Conservation (phyloP, 1,140 invertebrate species). For the Drosophila pseudoobscura region DNA sequence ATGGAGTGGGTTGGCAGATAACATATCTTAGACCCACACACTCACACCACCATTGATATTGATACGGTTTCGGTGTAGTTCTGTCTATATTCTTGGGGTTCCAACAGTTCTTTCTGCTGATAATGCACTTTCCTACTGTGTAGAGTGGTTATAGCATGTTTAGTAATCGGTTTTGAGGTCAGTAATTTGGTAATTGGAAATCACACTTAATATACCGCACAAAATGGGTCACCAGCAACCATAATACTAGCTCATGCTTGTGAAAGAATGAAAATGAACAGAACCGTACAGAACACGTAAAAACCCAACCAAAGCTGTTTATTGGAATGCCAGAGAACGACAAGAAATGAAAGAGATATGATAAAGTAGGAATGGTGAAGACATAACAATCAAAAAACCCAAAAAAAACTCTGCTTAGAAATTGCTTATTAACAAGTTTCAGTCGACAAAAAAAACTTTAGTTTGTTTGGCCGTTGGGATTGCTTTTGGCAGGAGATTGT, state of each 20-base stretch:
- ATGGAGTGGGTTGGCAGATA: conserved; percentile 27
- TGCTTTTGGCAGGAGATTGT: background rate
- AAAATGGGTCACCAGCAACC: conserved; percentile 54
- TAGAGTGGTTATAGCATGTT: conserved; percentile 39
- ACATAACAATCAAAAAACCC: conserved; percentile 28
- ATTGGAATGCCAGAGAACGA: conserved; percentile 43
- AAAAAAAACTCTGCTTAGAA: conserved; percentile 31
- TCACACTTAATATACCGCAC: conserved; percentile 32
- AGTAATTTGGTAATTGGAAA: conserved; percentile 79
- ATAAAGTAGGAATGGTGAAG: conserved; percentile 11
- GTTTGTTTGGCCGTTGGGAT: background rate
- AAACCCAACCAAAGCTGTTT: conserved; percentile 37
- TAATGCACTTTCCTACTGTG: conserved; percentile 50
- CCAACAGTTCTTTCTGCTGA: conserved; percentile 57
- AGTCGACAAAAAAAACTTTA: background rate
- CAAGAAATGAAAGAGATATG: conserved; percentile 34
- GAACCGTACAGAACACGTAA: conserved; percentile 6
- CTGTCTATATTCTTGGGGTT: conserved; percentile 28
- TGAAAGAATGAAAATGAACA: conserved; percentile 3
- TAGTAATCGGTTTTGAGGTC: conserved; percentile 63
- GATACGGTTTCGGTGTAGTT: conserved; percentile 13
- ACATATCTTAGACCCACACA: conserved; percentile 61
- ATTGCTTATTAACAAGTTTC: conserved; percentile 29
- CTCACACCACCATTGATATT: conserved; percentile 31
- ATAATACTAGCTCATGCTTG: conserved; percentile 15